phyloP scores from a whole-genome alignment of 2,797 vertebrate species.

The Coccyzus lansbergi region DNA sequence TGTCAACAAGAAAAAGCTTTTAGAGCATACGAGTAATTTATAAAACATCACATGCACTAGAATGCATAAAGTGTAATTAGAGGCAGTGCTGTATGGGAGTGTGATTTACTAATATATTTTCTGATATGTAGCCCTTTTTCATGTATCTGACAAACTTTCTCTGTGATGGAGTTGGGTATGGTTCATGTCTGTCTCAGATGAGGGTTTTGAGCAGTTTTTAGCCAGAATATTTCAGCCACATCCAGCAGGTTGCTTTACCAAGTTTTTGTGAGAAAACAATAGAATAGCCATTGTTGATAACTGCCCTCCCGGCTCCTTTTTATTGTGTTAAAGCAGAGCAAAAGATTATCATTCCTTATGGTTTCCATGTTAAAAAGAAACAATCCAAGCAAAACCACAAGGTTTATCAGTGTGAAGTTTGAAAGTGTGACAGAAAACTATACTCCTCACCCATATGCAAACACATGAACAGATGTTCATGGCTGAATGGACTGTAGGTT shows the following conservation, averaged over 20 bases:
- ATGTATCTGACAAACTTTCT: neutral
- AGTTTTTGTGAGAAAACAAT: slow-evolving; percentile 55
- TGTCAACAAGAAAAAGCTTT: neutral
- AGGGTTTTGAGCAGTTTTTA: slow-evolving; percentile 50
- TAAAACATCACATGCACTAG: neutral
- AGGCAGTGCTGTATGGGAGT: neutral
- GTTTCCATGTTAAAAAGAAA: neutral
- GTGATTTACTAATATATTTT: neutral
- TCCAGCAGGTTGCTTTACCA: slow-evolving; percentile 53
- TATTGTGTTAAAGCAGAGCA: neutral
- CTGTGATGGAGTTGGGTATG: neutral
- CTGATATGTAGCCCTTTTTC: neutral
- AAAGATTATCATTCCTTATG: slow-evolving; percentile 28
- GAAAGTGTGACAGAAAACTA: neutral
- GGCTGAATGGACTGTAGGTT: neutral
- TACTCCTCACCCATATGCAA: fast-evolving
- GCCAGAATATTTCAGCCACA: slow-evolving; percentile 40
- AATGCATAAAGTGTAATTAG: neutral
- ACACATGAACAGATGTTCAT: neutral
- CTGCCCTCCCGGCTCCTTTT: neutral
- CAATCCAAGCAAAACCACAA: fast-evolving
- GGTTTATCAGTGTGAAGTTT: neutral
- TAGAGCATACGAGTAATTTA: neutral
- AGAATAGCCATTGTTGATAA: neutral
- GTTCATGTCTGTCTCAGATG: slow-evolving; percentile 31